Evolutionary conservation across 2,797 vertebrate species (phyloP).

Genomic region (Ctenosaura bakeri): DNA sequence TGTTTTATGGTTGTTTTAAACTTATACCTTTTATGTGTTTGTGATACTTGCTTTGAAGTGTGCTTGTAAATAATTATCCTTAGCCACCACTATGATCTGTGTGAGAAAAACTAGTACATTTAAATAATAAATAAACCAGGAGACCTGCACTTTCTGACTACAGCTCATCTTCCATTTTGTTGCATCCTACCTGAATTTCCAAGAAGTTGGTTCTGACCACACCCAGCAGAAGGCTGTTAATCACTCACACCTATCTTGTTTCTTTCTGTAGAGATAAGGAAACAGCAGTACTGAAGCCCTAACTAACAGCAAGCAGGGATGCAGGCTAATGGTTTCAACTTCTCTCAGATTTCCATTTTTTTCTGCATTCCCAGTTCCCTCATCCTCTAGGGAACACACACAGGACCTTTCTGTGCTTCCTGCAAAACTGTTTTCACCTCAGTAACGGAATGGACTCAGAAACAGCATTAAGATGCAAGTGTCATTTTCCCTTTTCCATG

Average conservation of each 20-base stretch:
- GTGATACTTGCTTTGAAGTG: neutral
- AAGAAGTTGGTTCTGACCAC: neutral
- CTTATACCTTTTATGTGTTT: neutral
- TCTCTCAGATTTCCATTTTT: neutral
- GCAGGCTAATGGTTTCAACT: neutral
- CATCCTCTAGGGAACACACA: neutral
- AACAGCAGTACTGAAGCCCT: neutral
- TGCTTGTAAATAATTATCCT: neutral
- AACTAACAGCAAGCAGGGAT: neutral
- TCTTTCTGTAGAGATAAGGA: neutral
- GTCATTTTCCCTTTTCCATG: neutral
- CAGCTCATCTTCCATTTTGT: neutral
- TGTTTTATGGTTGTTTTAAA: neutral
- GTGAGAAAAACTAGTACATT: neutral
- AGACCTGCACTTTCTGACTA: neutral
- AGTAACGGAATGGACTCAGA: neutral
- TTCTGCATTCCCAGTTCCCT: neutral
- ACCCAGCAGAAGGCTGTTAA: neutral
- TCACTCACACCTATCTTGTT: neutral
- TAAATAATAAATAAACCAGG: neutral
- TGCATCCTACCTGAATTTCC: neutral
- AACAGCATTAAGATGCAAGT: neutral
- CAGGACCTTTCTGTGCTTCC: neutral
- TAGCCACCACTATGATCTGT: neutral
- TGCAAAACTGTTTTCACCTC: neutral